Base-by-base conservation (phyloP, 2,888 invertebrate species). In the Aphrophora alni region DNA sequence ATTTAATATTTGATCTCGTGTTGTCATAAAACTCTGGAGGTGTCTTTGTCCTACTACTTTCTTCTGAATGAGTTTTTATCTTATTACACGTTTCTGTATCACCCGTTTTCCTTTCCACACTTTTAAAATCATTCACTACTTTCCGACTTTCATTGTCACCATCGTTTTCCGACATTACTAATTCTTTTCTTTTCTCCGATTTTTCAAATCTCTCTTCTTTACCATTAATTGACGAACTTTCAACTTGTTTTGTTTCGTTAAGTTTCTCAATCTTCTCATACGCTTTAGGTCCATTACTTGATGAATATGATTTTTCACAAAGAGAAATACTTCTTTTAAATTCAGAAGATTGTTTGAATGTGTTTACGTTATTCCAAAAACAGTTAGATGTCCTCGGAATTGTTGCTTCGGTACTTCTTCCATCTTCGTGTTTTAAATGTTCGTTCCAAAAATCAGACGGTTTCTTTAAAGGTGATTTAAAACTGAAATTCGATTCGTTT, bases 161-260 rank as follows among this genome's bases (percentile, higher is more conserved):
- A 26, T 73, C 78, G 59, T 78, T 71, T 73, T 78, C 73, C 12
- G 78, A 72, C 26, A 78, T 25, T 10, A 78, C 59, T 24, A 73
- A 71, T 25, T 78, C 78, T 59, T 78, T 78, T 24, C 73, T 44
- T 73, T 78, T 78, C n/a, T 78, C 73, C 10, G 78, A 73, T 59
- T 78, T 78, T 72, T 78, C 78, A n/a, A 78, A n/a, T 10, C 72
- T 33, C 27, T 78, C 73, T 51, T 78, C 78, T 73, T 78, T 72
- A 14, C 78, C 78, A 25, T 33, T 73, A 7, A 28, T 68, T 14
- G 72, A 73, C 3, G 59, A 26, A 21, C 44, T 78, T 44, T 78
- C 78, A 5, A 73, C 59, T 26, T 78, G 73, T 78, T 73, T 78
- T 21, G 73, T 78, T 73, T 78, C 73, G 73, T 78, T 78, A n/a